phyloP scores from a whole-genome alignment of 92 coral and sea anemone genomes.

The Phenganax stokvisi region DNA sequence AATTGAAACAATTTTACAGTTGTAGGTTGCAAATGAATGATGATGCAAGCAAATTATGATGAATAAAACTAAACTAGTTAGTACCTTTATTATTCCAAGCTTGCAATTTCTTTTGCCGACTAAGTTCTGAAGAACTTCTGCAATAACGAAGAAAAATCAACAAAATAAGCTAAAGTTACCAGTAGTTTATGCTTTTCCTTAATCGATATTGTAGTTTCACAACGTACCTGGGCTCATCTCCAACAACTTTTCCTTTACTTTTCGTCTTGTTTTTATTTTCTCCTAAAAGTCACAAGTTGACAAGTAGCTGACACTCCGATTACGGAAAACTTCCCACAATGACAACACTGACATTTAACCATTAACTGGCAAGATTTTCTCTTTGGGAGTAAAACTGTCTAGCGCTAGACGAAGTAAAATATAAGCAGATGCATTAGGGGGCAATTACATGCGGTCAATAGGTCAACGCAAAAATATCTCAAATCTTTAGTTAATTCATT shows the following conservation, averaged over 20 bases:
- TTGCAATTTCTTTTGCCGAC: conserved; percentile 96
- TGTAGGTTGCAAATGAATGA: neutral
- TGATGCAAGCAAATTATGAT: neutral
- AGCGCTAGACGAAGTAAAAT: no score
- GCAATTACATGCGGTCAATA: no score
- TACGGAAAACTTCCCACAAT: no score
- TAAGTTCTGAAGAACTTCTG: conserved; percentile 90
- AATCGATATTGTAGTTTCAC: neutral
- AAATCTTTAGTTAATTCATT: neutral
- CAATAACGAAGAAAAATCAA: neutral
- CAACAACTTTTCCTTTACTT: conserved; percentile 69
- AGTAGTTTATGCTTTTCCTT: neutral
- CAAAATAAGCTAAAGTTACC: no score
- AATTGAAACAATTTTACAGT: neutral
- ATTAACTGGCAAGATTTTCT: no score
- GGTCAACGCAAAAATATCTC: no score
- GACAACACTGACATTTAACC: no score
- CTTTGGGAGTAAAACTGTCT: no score
- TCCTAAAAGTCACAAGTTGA: conserved; percentile 47
- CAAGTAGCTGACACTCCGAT: neutral
- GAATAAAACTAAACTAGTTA: neutral
- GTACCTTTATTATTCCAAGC: conserved; percentile 88
- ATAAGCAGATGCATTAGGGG: no score
- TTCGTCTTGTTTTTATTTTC: conserved; percentile 62
- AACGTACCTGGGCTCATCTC: conserved; percentile 87